These are phyloP conservation scores for Ischnura elegans DNA, from an alignment of 2,888 invertebrate species.

Conservation along the genomic window DNA sequence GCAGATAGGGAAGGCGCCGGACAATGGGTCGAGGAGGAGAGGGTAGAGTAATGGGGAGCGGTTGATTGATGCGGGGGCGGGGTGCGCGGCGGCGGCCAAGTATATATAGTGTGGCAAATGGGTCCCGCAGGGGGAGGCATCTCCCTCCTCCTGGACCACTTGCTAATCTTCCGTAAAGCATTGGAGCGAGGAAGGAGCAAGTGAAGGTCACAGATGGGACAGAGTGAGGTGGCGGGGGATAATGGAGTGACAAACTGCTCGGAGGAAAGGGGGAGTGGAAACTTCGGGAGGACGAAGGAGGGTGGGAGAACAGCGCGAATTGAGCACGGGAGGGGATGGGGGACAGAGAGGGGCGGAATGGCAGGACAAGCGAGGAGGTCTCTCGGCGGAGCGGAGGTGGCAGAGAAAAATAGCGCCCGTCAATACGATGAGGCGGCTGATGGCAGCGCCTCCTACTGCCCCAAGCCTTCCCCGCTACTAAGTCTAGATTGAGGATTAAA, in stretches of 20 bases:
- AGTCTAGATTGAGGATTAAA: constrained; percentile 20
- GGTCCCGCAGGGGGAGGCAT: constrained; percentile 35
- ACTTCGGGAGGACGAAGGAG: background rate
- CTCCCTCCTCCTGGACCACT: constrained; percentile 48
- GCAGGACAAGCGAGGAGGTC: background rate
- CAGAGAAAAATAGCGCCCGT: constrained; percentile 16
- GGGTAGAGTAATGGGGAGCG: constrained; percentile 20
- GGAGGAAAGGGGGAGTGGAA: constrained; percentile 10
- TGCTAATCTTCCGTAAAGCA: constrained; percentile 66
- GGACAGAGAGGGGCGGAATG: background rate
- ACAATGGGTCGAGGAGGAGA: background rate
- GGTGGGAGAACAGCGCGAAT: no score
- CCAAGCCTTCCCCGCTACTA: background rate
- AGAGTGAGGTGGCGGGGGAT: constrained; percentile 36
- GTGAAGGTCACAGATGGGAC: constrained; percentile 47
- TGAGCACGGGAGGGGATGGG: no score
- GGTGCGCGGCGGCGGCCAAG: constrained; percentile 45
- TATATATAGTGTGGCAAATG: constrained; percentile 58
- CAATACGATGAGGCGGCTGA: constrained; percentile 21
- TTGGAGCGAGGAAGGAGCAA: constrained; percentile 40
- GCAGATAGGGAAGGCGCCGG: background rate
- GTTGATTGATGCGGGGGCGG: constrained; percentile 52
- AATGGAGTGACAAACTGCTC: constrained; percentile 62
- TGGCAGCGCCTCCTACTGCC: background rate
- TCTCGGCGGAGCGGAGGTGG: background rate